Evolutionary conservation across 2,797 vertebrate species (phyloP), one percentile per base, ranked within the genome.

Genomic region (Oreonectes daqikongensis): DNA sequence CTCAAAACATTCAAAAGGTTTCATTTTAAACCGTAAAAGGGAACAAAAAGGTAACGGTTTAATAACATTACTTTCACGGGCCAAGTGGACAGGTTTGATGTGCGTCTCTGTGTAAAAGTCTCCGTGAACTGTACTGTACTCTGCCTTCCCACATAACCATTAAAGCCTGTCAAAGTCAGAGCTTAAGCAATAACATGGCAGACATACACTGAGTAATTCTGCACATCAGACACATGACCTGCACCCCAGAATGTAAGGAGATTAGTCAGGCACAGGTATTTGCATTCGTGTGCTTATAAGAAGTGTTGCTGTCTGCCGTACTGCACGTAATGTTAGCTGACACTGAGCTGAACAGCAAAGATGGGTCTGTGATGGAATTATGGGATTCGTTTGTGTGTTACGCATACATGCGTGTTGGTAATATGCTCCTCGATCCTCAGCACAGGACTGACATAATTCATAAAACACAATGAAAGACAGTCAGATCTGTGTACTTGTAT

Each of bases 201-300:
- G 67, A 81, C 59, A 61, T 69, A 71, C 64, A 72, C 66, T 17
- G 64, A 72, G 75, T 69, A 84, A 85, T 80, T 65, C 73, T 71
- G 52, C 76, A 77, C 81, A 70, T 80, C 72, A 75, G 71, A 72
- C 57, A 73, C 67, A 73, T 75, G 69, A 75, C 71, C 64, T 78
- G 70, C 68, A 76, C 70, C 76, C 73, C 48, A 68, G 48, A 67
- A 69, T 65, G 67, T 83, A 82, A 83, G 79, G 17, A 83, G 82
- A 83, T 82, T 82, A 82, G 69, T 72, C 50, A 48, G 66, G 44
- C 38, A 24, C 66, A 70, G 70, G 46, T 69, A 79, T 80, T 77
- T 80, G 59, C 72, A 69, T 79, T 46, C 18, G 5, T 65, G 53
- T 57, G 42, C 40, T 67, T 53, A 61, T 74, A 68, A 71, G 52